These are phyloP conservation scores for Mustela nigripes DNA, from an alignment of 2,113 vertebrate genomes.

Conservation along the genomic window DNA sequence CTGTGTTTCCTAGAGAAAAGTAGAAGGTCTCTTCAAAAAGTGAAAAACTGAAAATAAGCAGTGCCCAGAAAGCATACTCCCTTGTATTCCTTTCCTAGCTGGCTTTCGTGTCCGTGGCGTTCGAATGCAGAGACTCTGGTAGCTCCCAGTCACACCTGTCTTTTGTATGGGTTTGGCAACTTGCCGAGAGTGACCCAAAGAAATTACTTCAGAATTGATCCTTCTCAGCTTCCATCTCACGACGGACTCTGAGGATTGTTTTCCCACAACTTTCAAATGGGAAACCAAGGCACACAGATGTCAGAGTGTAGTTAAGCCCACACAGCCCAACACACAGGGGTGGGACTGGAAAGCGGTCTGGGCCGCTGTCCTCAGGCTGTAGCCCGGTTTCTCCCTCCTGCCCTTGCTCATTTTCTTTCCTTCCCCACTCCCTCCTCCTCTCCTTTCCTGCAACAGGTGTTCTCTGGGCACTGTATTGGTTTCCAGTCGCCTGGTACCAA, in stretches of 20 bases:
- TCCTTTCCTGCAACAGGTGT: not conserved
- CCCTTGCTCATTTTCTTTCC: not conserved
- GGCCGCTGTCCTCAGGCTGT: accelerated
- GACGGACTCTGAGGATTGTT: not conserved
- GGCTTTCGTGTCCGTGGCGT: not conserved
- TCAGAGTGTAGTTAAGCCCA: not conserved
- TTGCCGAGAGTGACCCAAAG: not conserved
- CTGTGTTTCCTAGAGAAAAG: not conserved
- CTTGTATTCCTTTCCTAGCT: not conserved
- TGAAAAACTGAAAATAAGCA: not conserved
- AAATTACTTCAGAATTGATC: not conserved
- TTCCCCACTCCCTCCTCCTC: not conserved
- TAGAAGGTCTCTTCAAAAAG: not conserved
- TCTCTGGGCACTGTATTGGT: not conserved
- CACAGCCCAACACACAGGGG: not conserved
- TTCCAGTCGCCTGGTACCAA: not conserved
- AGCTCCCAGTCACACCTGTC: accelerated
- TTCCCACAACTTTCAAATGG: not conserved
- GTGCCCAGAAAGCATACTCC: not conserved
- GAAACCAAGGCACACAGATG: not conserved
- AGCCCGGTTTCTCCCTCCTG: not conserved
- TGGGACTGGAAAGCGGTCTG: accelerated
- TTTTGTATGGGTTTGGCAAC: not conserved
- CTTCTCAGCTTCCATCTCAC: not conserved
- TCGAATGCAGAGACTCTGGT: not conserved